Percentiles rank a stretch among this genome's conserved stretches.
Evolutionary conservation across 37 sponge, comb jelly and placozoan genomes (phyloP).

Genomic region (Trichoplax adhaerens): DNA sequence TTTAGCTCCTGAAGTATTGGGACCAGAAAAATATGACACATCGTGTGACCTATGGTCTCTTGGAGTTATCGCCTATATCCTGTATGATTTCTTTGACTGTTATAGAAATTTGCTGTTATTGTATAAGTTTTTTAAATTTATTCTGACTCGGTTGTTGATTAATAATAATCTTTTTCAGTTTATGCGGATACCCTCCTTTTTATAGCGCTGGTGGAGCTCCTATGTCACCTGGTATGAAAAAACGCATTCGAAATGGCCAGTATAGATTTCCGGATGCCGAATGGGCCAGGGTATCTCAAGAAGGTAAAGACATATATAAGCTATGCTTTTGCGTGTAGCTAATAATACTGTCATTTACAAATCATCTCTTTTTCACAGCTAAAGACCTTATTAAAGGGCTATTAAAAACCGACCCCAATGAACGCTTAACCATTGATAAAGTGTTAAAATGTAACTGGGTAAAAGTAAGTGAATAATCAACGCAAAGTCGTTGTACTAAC

Average conservation of each 20-base stretch:
- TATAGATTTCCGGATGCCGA: conserved; percentile 85
- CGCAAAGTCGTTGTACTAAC: neutral
- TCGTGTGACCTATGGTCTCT: conserved; percentile 99
- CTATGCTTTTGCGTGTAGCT: too few species aligned
- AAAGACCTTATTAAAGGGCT: conserved; percentile 62
- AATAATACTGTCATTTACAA: neutral
- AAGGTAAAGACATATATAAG: conserved; percentile 12
- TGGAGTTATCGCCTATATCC: conserved; percentile 91
- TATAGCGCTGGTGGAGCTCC: conserved; percentile 80
- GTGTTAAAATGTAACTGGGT: conserved; percentile 67
- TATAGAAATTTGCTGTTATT: neutral
- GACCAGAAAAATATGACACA: conserved; percentile 89
- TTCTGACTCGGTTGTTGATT: neutral
- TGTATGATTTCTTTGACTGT: conserved; percentile 14
- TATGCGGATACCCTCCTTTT: conserved; percentile 95
- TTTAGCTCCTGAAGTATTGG: conserved; percentile 91
- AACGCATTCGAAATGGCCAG: conserved; percentile 72
- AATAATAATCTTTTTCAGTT: conserved; percentile 12
- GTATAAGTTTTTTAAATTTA: neutral
- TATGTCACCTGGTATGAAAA: conserved; percentile 95
- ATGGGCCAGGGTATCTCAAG: conserved; percentile 60
- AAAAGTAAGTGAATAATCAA: conserved; percentile 13
- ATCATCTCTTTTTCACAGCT: conserved; percentile 25
- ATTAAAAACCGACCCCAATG: conserved; percentile 46
- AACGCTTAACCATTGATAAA: conserved; percentile 55